These are phyloP conservation scores for Coremacera marginata DNA, from an alignment of 2,888 invertebrate species.

Conservation along the genomic window DNA sequence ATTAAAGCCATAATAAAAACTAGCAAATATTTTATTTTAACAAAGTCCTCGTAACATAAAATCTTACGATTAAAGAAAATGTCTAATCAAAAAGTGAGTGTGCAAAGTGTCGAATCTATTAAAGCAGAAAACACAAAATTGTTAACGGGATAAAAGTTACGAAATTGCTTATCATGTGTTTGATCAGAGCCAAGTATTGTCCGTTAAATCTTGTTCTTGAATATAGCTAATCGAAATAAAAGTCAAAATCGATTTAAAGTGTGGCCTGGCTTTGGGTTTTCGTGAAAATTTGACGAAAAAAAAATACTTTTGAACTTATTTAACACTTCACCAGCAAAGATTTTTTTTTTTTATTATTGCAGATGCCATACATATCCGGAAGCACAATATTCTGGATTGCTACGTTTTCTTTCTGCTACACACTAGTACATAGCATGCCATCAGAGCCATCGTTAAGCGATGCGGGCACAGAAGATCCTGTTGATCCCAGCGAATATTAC, in stretches of 20 bases:
- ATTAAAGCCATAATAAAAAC: not conserved
- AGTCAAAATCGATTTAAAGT: no score
- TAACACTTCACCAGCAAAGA: not conserved
- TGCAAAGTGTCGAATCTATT: not conserved
- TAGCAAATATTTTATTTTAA: not conserved
- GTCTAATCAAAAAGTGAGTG: not conserved
- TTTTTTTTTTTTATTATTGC: not conserved
- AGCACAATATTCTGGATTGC: not conserved
- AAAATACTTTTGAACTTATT: not conserved
- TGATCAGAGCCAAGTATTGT: no score
- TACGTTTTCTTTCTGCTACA: not conserved
- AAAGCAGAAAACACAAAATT: not conserved
- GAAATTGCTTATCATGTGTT: no score
- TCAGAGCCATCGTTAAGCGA: constrained; percentile 36
- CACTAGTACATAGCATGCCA: constrained; percentile 38
- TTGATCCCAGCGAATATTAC: constrained; percentile 58
- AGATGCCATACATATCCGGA: not conserved
- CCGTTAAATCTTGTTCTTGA: no score
- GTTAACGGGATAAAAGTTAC: not conserved
- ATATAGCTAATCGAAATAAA: no score
- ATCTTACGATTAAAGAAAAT: not conserved
- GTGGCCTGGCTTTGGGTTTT: no score
- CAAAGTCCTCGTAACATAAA: not conserved
- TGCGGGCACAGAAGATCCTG: constrained; percentile 31
- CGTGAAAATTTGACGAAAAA: no score